phyloP scores from a whole-genome alignment of 1,140 invertebrate genomes.

The Pseudomyrmex concolor region DNA sequence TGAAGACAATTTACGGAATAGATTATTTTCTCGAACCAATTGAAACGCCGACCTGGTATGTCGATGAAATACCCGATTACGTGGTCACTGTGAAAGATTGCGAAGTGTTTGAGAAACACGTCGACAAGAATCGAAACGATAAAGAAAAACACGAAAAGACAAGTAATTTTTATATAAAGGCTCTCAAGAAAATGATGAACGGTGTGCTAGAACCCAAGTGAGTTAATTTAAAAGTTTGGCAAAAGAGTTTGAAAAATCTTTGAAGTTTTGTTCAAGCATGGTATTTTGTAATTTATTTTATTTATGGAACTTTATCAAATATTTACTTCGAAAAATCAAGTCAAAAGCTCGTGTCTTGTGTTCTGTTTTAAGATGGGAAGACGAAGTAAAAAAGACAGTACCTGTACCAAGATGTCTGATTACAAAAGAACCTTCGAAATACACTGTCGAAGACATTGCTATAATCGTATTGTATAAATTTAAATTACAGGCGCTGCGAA shows the following conservation, averaged over 20 bases:
- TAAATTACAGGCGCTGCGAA: slow-evolving; percentile 85
- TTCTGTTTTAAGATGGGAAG: slow-evolving; percentile 86
- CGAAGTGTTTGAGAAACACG: slow-evolving; percentile 82
- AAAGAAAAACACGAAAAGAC: background rate
- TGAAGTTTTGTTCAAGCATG: background rate
- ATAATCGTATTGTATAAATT: slow-evolving; percentile 86
- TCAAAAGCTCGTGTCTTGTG: no score
- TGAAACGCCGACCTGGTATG: slow-evolving; percentile 67
- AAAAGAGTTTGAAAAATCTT: background rate
- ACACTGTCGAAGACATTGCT: slow-evolving; percentile 86
- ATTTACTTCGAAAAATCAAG: no score
- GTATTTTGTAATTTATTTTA: background rate
- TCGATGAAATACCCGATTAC: slow-evolving; percentile 69
- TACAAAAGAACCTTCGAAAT: slow-evolving; percentile 87
- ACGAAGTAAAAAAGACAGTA: slow-evolving; percentile 89
- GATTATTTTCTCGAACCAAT: slow-evolving; percentile 45
- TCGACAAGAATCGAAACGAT: background rate
- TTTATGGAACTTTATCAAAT: no score
- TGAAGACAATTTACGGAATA: slow-evolving; percentile 71
- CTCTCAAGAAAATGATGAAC: slow-evolving; percentile 89
- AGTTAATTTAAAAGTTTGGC: slow-evolving; percentile 2
- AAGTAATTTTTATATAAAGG: slow-evolving; percentile 80
- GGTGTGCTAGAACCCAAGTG: slow-evolving; percentile 88
- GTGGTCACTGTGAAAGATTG: slow-evolving; percentile 73
- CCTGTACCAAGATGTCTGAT: slow-evolving; percentile 87